Evolutionary conservation across 1,140 invertebrate species (phyloP), one percentile per base, ranked within the genome.

Genomic region (Helicoverpa zea): DNA sequence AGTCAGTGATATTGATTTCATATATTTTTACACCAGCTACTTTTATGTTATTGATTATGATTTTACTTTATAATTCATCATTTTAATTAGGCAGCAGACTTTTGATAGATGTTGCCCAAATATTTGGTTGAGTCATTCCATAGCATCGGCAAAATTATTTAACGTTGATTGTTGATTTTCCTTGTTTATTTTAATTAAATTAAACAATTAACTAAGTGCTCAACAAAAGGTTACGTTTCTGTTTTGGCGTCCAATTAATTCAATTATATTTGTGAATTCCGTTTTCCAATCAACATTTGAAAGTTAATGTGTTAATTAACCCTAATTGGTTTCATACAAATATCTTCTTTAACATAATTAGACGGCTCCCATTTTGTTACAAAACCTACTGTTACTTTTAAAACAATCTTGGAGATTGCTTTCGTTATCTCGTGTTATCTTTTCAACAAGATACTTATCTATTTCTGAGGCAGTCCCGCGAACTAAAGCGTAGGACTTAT

Each of bases 241-340:
- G 12, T 29, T 51, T 23, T 29, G 12, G n/a, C 51, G n/a, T 70
- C 29, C 49, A 18, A 70, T 70, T 58, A 16, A 47, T 61, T 76
- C 58, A 30, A 35, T 54, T 73, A 52, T 54, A 54, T 49, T 73
- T 73, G 35, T 11, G 14, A 30, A 59, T 63, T 63, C 35, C 51
- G 13, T 64, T 64, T 64, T 64, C 75, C 51, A 64, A 77, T 77
- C 59, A 51, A 16, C 47, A 52, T 77, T 64, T 51, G 59, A 43
- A 61, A 35, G 52, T 73, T 35, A 75, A 77, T 35, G 30, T n/a
- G n/a, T 66, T 66, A 77, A 77, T 77, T 49, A 70, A 70, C 56
- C 61, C 49, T 77, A 64, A 77, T 64, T 35, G 75, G 29, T 77
- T 64, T 49, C 47, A 77, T 77, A 77, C 61, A 64, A 77, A 77